Base-by-base conservation (phyloP, 2,888 invertebrate genomes). In the Actias luna region DNA sequence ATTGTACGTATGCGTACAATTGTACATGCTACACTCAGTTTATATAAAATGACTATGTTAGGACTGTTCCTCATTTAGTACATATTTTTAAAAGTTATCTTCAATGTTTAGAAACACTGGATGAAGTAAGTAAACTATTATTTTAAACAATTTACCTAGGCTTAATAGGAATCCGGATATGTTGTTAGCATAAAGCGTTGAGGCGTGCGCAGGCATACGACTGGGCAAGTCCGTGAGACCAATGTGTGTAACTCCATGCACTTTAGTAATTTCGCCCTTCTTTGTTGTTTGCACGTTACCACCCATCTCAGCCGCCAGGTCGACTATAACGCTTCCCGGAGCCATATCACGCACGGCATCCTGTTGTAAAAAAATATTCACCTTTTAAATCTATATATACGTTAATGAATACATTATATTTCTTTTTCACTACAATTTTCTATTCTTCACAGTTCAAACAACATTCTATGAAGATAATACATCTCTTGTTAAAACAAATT, bases 151-250 rank as follows among this genome's bases (percentile, higher is more conserved):
- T 86, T 84, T 84, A 95, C 97, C 97, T 69, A 98, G 94, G 60
- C 97, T 96, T 1, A 98, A 88, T 10, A 98, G 88, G 73, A 98
- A 95, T 79, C 98, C 98, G 22, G 97, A 96, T 71, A 98, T 97
- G 80, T 98, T 98, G 84, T 98, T 98, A n/a, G 96, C 97, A 80
- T 97, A 98, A 27, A 98, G 92, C 0, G 97, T 97, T 33, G 97
- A 97, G 62, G 97, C 96, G 84, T 97, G 97, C 0, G 97, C 96
- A 0, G 98, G 97, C 80, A 98, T 94, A 61, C 97, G 94, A 76
- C 96, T 96, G 16, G 98, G 96, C 61, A 98, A 86, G 88, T 98
- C 97, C 0, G 97, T 97, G 67, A 96, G 93, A 18, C 98, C 98
- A 75, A 98, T 93, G 85, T 98, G 98, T 0, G 95, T 95, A 31